phyloP scores from a whole-genome alignment of 1,140 invertebrate genomes.

The Drosophila ambigua region DNA sequence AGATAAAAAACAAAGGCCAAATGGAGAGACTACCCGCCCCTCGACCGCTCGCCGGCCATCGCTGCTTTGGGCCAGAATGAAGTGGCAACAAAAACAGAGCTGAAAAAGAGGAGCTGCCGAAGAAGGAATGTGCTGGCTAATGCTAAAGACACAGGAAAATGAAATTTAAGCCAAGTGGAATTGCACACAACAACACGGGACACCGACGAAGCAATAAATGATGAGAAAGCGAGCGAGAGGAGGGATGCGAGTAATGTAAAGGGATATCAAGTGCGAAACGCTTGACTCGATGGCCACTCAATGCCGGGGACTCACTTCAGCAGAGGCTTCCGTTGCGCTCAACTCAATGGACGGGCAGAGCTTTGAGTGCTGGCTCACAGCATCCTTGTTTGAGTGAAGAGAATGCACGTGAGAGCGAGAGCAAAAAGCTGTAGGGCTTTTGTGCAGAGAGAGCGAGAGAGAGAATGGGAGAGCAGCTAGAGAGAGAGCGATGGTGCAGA shows the following conservation, averaged over 20 bases:
- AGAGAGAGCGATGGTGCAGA: no score
- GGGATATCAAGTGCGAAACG: conserved; percentile 63
- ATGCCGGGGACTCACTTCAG: conserved; percentile 41
- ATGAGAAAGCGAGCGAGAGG: background rate
- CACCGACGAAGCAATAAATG: conserved; percentile 2
- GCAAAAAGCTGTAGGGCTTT: conserved; percentile 28
- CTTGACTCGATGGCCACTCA: conserved; percentile 70
- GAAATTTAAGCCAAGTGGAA: conserved; percentile 55
- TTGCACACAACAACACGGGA: conserved; percentile 25
- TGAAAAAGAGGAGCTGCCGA: conserved; percentile 16
- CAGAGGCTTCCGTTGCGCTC: background rate
- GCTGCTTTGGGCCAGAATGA: conserved; percentile 51
- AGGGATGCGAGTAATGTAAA: conserved; percentile 24
- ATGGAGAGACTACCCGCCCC: conserved; percentile 4
- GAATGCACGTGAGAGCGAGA: background rate
- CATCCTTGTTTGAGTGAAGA: conserved; percentile 40
- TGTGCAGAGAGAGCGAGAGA: conserved; percentile 17
- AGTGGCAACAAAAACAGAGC: conserved; percentile 61
- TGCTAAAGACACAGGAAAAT: conserved; percentile 63
- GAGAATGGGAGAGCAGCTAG: conserved; percentile 1
- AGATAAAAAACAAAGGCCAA: conserved; percentile 62
- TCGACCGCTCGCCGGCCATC: background rate
- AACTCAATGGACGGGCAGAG: conserved; percentile 5
- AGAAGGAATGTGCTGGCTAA: conserved; percentile 61
- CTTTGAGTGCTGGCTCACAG: conserved; percentile 18